Evolutionary conservation across 2,797 vertebrate genomes (phyloP), one percentile per base, ranked within the genome.

Genomic region (Acanthornis magna): DNA sequence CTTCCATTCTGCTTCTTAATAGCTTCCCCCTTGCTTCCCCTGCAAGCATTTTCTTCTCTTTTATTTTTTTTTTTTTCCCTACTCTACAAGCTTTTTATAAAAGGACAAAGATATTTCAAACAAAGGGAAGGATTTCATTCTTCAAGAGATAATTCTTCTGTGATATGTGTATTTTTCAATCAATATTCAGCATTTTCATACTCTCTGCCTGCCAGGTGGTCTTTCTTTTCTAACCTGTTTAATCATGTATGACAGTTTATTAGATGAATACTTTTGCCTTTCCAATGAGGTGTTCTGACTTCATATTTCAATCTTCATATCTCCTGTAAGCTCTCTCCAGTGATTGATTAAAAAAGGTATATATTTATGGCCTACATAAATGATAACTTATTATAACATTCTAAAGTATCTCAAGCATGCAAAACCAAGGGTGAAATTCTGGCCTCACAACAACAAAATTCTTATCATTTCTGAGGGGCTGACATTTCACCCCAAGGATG

Each of bases 311-410:
- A 54, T 93, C 68, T 93, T 87, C 67, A 30, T 85, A 73, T 45
- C 29, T 87, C 85, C 60, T 89, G 32, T 91, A 91, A 87, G 27
- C 7, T 72, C 45, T 91, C 57, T 85, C 25, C 36, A 63, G n/a
- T 92, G 94, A 94, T 62, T 94, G 87, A 96, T 95, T 93, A 89
- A 93, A 96, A 67, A 61, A 87, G 62, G 61, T 89, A 79, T 71
- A 42, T 91, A 94, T 93, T 93, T 96, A 94, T 87, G 42, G 67
- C 60, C 60, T 89, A 73, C 55, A 84, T 83, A 91, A 92, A 47
- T 76, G 57, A 92, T 82, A 95, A 91, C 77, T 94, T 86, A 91
- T 50, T 91, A 88, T 78, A 81, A 82, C 60, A 43, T 60, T 70
- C 63, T 82, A 47, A 85, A 85, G 36, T 61, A 83, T 67, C 85